A percentile compares a stretch with the other conserved stretches of the same genome.
These are phyloP conservation scores for Delichon dasypus DNA, from an alignment of 2,797 vertebrate species.

Conservation along the genomic window DNA sequence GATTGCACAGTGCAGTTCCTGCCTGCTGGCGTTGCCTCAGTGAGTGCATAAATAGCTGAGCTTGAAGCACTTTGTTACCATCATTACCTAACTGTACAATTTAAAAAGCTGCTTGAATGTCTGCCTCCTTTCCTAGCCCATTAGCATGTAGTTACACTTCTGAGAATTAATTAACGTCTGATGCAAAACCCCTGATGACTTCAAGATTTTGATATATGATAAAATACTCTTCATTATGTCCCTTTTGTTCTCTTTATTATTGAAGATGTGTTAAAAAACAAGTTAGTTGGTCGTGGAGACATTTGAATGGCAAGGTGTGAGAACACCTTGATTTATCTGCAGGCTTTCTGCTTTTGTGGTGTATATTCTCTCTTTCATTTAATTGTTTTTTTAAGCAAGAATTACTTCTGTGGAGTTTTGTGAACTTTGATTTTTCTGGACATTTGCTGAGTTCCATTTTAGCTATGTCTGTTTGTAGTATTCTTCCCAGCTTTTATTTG, in stretches of 20 bases:
- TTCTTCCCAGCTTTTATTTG: constrained; percentile 37
- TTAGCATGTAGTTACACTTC: not conserved
- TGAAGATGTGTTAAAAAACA: not conserved
- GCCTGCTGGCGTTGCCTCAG: not conserved
- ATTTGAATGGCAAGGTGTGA: not conserved
- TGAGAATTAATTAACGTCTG: not conserved
- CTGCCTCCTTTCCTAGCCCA: not conserved
- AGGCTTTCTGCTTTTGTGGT: not conserved
- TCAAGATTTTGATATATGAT: not conserved
- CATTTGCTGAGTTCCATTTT: not conserved
- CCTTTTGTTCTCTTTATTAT: not conserved
- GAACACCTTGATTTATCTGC: not conserved
- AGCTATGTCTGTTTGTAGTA: not conserved
- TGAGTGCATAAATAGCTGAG: not conserved
- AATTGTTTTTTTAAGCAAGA: not conserved
- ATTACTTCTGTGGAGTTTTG: not conserved
- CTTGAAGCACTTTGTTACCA: not conserved
- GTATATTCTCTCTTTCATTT: not conserved
- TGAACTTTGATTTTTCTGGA: constrained; percentile 23
- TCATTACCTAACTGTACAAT: not conserved
- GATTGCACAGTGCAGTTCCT: not conserved
- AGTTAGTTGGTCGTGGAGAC: not conserved
- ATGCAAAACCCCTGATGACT: not conserved
- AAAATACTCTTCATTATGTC: not conserved
- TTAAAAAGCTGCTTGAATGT: not conserved